Base-by-base conservation (phyloP, 2,888 invertebrate genomes). In the Zelleria hepariella region DNA sequence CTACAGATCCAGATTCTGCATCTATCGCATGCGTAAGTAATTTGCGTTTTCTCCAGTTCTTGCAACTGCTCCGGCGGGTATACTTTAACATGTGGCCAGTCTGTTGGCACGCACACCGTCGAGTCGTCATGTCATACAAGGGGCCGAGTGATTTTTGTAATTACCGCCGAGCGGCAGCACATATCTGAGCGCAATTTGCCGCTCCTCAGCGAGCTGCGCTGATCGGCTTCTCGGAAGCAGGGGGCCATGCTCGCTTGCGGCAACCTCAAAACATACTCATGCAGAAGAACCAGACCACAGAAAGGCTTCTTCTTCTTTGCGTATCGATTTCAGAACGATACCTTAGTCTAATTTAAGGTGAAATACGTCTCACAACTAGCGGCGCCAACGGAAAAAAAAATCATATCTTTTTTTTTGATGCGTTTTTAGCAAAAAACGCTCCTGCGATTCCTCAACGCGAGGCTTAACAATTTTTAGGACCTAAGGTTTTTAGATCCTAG, bases 161-260 rank as follows among this genome's bases (percentile, higher is more conserved):
- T 87, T 86, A 87, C 83, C 77, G 77, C 73, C 81, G 75, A 75
- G 72, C 82, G 80, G 83, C 82, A 83, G 32, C 77, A 83, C 83
- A 84, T 86, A 86, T 85, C 85, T 85, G 82, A 69, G 76, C 75
- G 84, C 78, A 86, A 87, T 85, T 86, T 86, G 84, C 85, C 81
- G 82, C 78, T 79, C 77, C 78, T 74, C 72, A 66, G 78, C 77
- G 72, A 77, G 76, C 80, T 72, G 69, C 75, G 71, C 69, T 81
- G 85, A 83, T 82, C 80, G 80, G 71, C 66, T 88, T 87, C 87
- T 81, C 71, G 74, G 87, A 87, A 87, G 32, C 32, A 15, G 10
- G 32, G 32, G 32, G 32, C 32, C 10, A 15, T 15, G 32, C 32
- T 42, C 32, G 32, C 32, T 42, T 42, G 15, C 32, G 32, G 32